Evolutionary conservation across 2,888 invertebrate genomes (phyloP).

Genomic region (Tenodera sinensis): DNA sequence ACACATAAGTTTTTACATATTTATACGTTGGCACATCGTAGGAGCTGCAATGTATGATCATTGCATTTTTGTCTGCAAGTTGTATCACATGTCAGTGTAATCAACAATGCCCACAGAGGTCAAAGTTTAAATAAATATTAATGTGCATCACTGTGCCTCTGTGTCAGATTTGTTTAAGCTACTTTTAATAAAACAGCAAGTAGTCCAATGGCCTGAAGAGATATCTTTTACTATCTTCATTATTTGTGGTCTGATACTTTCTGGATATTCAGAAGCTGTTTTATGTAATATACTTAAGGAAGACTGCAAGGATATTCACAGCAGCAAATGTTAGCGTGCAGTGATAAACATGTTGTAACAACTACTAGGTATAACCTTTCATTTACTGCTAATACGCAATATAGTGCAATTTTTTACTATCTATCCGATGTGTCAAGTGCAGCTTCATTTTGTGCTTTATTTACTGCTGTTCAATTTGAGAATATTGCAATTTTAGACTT

Average conservation of each 20-base stretch:
- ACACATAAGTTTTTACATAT: no score
- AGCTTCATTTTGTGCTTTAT: no score
- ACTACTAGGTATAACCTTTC: no score
- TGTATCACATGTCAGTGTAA: not conserved
- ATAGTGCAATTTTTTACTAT: no score
- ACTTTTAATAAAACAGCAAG: not conserved
- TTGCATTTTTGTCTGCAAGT: not conserved
- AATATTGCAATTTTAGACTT: no score
- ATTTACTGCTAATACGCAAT: no score
- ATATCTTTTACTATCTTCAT: not conserved
- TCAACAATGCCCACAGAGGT: not conserved
- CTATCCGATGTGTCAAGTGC: no score
- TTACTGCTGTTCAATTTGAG: no score
- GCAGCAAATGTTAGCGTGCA: no score
- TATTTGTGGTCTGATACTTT: not conserved
- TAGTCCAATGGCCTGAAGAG: not conserved
- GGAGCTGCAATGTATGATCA: no score
- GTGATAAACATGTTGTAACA: no score
- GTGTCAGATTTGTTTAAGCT: not conserved
- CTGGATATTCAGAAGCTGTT: not conserved
- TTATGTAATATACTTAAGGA: not conserved
- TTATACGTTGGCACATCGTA: no score
- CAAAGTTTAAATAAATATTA: not conserved
- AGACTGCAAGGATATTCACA: not conserved
- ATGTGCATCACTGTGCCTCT: not conserved